Percentiles rank a stretch among this genome's conserved stretches.
Evolutionary conservation across 2,113 vertebrate species (phyloP).

Genomic region (Proteles cristata): DNA sequence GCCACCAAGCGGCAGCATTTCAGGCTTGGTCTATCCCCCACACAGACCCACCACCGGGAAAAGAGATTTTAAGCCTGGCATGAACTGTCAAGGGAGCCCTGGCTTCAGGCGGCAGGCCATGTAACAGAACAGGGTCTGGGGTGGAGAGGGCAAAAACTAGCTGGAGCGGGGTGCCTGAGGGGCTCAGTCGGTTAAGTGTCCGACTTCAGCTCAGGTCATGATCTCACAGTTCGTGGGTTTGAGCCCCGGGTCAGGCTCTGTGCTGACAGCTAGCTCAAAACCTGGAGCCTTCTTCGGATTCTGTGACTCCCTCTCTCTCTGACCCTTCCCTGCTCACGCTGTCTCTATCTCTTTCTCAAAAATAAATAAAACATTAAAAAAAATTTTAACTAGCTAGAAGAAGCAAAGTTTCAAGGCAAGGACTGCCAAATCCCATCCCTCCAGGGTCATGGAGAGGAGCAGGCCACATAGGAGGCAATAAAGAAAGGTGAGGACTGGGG

Average conservation of each 20-base stretch:
- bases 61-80: not conserved
- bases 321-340: no score
- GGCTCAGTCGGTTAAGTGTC: no score
- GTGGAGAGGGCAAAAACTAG: not conserved
- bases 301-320: no score
- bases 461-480: not conserved
- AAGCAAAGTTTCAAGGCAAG: not conserved
- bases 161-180: not conserved
- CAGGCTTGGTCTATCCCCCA: not conserved
- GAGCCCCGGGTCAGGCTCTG: no score
- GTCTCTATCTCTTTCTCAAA: no score
- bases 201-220: no score
- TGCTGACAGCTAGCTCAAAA: no score
- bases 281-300: no score
- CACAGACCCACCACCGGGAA: not conserved
- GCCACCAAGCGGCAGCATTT: not conserved
- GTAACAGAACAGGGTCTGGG: not conserved
- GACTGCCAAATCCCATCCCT: not conserved
- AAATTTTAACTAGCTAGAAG: not conserved
- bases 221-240: no score
- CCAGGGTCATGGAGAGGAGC: not conserved
- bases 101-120: no score
- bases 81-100: not conserved
- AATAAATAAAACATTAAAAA: no score
- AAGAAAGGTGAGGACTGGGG: not conserved